These are phyloP conservation scores for Chionomys nivalis DNA, from an alignment of 2,113 vertebrate species.

Conservation along the genomic window DNA sequence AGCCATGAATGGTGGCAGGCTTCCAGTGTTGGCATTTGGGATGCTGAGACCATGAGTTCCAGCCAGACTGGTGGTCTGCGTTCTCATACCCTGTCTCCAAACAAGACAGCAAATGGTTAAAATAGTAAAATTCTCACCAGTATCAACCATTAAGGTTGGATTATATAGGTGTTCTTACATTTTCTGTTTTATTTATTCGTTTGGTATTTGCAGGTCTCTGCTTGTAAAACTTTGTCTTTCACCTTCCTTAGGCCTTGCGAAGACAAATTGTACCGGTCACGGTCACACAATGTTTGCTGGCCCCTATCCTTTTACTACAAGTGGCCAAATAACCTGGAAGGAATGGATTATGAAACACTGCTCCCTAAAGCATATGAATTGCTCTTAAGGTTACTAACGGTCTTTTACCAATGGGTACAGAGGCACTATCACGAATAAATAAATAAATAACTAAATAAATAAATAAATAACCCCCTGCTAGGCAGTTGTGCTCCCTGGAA, in stretches of 20 bases:
- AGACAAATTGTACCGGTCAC: not conserved
- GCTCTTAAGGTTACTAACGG: not conserved
- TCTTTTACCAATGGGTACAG: not conserved
- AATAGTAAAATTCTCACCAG: not conserved
- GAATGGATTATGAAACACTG: not conserved
- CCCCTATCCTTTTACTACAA: constrained; percentile 13
- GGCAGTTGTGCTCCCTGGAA: not conserved
- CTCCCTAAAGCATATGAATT: not conserved
- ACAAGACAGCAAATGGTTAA: not conserved
- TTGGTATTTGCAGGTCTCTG: not conserved
- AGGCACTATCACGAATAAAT: not conserved
- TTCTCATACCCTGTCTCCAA: not conserved
- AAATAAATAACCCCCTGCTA: not conserved
- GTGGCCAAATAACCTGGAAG: not conserved
- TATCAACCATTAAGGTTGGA: not conserved
- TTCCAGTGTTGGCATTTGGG: too few relatives aligned
- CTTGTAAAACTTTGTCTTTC: not conserved
- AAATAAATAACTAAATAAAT: not conserved
- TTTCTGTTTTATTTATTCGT: constrained; percentile 15
- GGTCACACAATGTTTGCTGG: not conserved
- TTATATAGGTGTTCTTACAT: constrained; percentile 19
- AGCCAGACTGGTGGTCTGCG: not conserved
- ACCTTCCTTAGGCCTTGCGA: not conserved
- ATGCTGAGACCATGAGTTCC: not conserved
- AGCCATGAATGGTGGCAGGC: not conserved